Evolutionary conservation across 2,888 invertebrate genomes (phyloP).

Genomic region (Sycophila texana): DNA sequence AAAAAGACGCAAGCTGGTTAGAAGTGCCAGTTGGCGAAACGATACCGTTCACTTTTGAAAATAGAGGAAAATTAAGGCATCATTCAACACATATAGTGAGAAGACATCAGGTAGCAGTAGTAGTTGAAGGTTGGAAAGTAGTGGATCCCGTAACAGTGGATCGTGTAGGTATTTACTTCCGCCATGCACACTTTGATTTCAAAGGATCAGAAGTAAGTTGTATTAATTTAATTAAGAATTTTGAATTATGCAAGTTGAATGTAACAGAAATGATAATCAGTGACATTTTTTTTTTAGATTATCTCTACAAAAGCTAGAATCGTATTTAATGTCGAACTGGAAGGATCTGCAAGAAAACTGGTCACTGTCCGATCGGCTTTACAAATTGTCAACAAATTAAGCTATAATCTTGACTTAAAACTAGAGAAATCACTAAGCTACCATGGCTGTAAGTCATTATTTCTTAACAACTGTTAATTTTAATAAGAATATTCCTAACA

Average conservation of each 20-base stretch:
- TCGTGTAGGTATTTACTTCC: constrained; percentile 94
- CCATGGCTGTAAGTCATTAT: constrained; percentile 69
- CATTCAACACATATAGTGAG: constrained; percentile 86
- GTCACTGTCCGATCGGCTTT: constrained; percentile 95
- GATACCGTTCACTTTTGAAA: constrained; percentile 91
- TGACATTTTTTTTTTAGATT: constrained; percentile 56
- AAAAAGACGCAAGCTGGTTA: constrained; percentile 81
- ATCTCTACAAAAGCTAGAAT: constrained; percentile 81
- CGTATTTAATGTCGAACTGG: constrained; percentile 93
- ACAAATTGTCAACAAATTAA: constrained; percentile 85
- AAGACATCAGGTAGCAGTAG: constrained; percentile 91
- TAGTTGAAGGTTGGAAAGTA: constrained; percentile 92
- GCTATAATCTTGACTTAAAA: constrained; percentile 84
- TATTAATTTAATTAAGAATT: constrained; percentile 22
- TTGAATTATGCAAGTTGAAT: not conserved
- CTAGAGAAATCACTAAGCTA: constrained; percentile 79
- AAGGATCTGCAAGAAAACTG: constrained; percentile 95
- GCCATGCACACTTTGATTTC: constrained; percentile 78
- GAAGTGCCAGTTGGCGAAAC: constrained; percentile 85
- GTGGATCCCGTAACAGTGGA: constrained; percentile 95
- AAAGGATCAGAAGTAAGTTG: constrained; percentile 62
- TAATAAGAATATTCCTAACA: not conserved
- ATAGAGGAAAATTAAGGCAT: constrained; percentile 83
- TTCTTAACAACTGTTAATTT: no score
- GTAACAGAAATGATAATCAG: not conserved